Evolutionary conservation across 2,797 vertebrate species (phyloP), one percentile per base, ranked within the genome.

Genomic region (Manis crassicaudata): DNA sequence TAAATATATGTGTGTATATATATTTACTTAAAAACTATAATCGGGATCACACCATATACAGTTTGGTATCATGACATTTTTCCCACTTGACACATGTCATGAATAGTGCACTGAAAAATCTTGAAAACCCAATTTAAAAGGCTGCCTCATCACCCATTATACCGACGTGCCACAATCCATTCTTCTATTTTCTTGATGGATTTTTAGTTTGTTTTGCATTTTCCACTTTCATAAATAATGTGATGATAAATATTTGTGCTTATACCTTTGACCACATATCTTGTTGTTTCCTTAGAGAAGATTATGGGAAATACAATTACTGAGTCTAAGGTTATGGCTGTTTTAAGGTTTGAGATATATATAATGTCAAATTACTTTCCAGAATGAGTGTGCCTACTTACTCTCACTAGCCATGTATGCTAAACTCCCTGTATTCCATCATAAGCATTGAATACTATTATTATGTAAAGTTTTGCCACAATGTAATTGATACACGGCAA

Each of bases 241-340:
- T 14, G 73, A 65, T 60, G 70, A 81, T 65, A 73, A 60, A 82
- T 58, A 82, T 87, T 70, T 80, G 27, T 76, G 83, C 67, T 86
- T 79, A 43, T 46, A 50, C 52, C 85, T 96, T 84, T 92, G 73
- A 85, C 79, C 27, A 86, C 43, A 29, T 62, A 75, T 90, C 91
- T 96, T 85, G 83, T 46, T 85, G 92, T 94, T 95, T 97, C 95
- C 90, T 97, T 94, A 95, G 97, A 96, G 80, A 67, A 94, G 88
- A 92, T 96, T 94, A 91, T 60, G 88, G 96, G 95, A 92, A 94
- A 92, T 96, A 63, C 89, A 85, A 88, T 97, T 95, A 96, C 90
- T 89, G 70, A 94, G 90, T 96, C 92, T 94, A 97, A 96, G 88
- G 82, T 96, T 94, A 75, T 58, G 79, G 89, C 96, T 97, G 92